phyloP scores from a whole-genome alignment of 2,888 invertebrate genomes.

The Antheraea yamamai region DNA sequence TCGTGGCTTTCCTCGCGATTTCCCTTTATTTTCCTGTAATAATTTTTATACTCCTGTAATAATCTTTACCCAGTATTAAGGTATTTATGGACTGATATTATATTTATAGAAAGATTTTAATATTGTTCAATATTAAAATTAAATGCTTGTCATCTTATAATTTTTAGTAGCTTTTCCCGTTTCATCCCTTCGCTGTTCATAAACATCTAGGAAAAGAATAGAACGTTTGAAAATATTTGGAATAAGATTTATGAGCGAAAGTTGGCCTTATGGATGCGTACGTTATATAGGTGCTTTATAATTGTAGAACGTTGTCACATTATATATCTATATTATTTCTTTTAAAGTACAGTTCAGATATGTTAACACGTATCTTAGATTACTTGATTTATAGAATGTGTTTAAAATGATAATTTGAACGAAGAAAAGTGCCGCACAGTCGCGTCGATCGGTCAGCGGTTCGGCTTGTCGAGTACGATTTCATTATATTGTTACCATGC shows the following conservation, averaged over 20 bases:
- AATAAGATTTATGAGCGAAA: not conserved
- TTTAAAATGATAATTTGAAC: slow-evolving; percentile 12
- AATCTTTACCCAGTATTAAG: not conserved
- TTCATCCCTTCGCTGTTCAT: not conserved
- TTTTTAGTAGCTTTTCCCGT: not conserved
- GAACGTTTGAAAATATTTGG: not conserved
- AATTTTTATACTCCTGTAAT: too few relatives aligned
- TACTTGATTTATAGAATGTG: slow-evolving; percentile 13
- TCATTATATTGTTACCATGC: not conserved
- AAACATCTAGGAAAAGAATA: not conserved
- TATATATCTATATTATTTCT: not conserved
- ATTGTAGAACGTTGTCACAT: not conserved
- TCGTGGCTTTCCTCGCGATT: not conserved
- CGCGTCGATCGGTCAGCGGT: not conserved
- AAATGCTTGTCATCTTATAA: too few relatives aligned
- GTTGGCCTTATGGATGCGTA: not conserved
- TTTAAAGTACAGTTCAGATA: not conserved
- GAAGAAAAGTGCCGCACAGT: not conserved
- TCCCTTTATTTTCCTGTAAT: too few relatives aligned
- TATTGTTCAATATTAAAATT: not conserved
- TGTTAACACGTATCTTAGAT: slow-evolving; percentile 3
- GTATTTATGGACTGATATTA: not conserved
- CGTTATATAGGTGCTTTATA: not conserved
- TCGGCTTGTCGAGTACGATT: not conserved
- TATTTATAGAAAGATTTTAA: not conserved